A percentile compares a stretch with the other conserved stretches of the same genome.
Conservation (phyloP, 2,797 vertebrate genomes). For the Bradypodion ventrale region DNA sequence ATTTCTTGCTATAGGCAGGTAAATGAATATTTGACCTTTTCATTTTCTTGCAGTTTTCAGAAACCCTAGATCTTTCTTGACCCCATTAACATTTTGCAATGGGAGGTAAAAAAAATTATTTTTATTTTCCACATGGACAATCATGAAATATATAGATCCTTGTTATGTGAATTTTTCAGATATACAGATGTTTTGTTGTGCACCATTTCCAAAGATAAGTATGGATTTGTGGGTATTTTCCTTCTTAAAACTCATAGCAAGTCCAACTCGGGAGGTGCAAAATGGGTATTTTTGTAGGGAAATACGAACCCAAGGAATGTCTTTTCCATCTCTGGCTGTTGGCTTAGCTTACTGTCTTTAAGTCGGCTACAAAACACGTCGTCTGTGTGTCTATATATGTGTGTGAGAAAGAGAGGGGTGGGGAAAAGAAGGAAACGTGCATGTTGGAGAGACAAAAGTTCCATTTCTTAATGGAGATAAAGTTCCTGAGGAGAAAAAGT, state of each 20-base stretch:
- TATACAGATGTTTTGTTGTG: not conserved
- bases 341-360: not conserved
- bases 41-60: not conserved
- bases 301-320: not conserved
- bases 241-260: not conserved
- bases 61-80: not conserved
- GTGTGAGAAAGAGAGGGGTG: slow-evolving; percentile 8
- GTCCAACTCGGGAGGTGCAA: not conserved
- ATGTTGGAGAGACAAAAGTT: slow-evolving; percentile 43
- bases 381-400: slow-evolving; percentile 2
- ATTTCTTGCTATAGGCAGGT: not conserved
- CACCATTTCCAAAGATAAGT: not conserved
- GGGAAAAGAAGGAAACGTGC: slow-evolving; percentile 19
- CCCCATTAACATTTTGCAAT: not conserved
- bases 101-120: not conserved
- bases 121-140: too few species aligned
- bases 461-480: slow-evolving; percentile 62
- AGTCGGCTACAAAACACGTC: slow-evolving; percentile 13
- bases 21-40: not conserved
- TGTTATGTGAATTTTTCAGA: not conserved
- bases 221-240: not conserved
- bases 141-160: not conserved
- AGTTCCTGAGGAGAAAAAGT: slow-evolving; percentile 42
- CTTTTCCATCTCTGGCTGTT: not conserved
- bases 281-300: not conserved